Percentiles rank a stretch among this genome's conserved stretches.
Evolutionary conservation across 2,888 invertebrate genomes (phyloP).

Genomic region (Pheosia gnoma): DNA sequence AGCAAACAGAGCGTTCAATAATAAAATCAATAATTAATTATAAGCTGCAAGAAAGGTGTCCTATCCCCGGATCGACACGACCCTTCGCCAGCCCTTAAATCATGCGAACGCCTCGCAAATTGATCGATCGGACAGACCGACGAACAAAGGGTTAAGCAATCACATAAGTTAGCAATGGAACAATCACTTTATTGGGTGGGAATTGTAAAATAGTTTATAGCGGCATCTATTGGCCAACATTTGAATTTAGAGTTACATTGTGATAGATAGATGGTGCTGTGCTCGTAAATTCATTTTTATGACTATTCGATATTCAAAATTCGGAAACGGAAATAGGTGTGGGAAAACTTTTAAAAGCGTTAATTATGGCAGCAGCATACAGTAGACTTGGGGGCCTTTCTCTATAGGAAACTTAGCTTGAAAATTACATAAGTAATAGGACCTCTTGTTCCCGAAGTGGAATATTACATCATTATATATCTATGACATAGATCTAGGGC

Average conservation of each 20-base stretch:
- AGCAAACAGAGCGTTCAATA: slow-evolving; percentile 27
- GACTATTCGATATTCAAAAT: background rate
- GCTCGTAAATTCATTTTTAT: background rate
- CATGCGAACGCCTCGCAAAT: slow-evolving; percentile 54
- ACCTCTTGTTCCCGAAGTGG: no score
- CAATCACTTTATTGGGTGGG: slow-evolving; percentile 17
- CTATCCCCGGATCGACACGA: slow-evolving; percentile 68
- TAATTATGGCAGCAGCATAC: no score
- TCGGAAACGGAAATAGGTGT: no score
- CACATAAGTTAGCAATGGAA: slow-evolving; percentile 39
- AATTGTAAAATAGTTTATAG: slow-evolving; percentile 33
- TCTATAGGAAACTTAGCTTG: no score
- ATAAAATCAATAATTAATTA: slow-evolving; percentile 53
- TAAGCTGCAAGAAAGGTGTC: slow-evolving; percentile 43
- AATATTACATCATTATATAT: no score
- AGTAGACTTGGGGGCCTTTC: no score
- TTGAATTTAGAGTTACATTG: slow-evolving; percentile 18
- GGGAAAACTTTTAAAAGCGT: no score
- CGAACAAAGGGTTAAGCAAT: slow-evolving; percentile 41
- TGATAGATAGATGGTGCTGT: slow-evolving; percentile 30
- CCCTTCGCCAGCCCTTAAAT: slow-evolving; percentile 69
- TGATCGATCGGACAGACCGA: slow-evolving; percentile 49
- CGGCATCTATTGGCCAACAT: slow-evolving; percentile 30
- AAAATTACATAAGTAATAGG: no score
- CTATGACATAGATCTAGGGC: no score